Conservation (phyloP, 2,113 vertebrate species). For the Takifugu flavidus region DNA sequence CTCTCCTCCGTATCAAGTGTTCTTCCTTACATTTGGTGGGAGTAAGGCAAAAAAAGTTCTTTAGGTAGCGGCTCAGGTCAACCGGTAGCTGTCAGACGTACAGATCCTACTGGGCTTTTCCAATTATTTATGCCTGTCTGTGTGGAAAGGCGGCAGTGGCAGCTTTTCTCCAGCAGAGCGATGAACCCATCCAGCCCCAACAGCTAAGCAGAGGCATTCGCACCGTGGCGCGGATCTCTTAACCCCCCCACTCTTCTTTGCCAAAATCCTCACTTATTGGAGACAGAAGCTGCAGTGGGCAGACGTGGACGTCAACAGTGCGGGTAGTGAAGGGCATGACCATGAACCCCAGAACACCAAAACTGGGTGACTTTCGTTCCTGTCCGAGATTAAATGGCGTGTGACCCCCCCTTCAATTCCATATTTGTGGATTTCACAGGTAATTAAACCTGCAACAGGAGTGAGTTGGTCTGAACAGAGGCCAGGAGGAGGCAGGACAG, state of each 20-base stretch:
- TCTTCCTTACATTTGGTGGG: conserved; percentile 73
- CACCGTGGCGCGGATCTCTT: conserved; percentile 18
- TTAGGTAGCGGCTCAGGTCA: conserved; percentile 63
- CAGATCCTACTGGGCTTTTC: conserved; percentile 68
- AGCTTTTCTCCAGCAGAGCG: conserved; percentile 23
- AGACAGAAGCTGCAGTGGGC: background rate
- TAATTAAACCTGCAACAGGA: conserved; percentile 8
- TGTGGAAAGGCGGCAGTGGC: conserved; percentile 9
- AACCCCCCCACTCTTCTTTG: conserved; percentile 1
- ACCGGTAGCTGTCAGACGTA: conserved; percentile 50
- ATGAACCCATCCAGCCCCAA: conserved; percentile 12
- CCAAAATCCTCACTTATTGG: conserved; percentile 13
- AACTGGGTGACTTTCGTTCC: background rate
- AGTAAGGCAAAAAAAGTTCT: conserved; percentile 76
- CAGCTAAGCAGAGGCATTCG: conserved; percentile 7
- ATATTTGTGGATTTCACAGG: conserved; percentile 16
- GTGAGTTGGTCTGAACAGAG: conserved; percentile 7
- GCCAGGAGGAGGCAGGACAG: conserved; percentile 7
- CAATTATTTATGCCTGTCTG: conserved; percentile 18
- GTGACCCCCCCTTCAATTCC: background rate
- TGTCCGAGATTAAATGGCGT: no score
- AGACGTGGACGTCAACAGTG: no score
- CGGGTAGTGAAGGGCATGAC: no score
- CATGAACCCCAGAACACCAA: background rate
- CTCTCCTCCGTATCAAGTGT: conserved; percentile 16